phyloP scores from a whole-genome alignment of 2,888 invertebrate genomes.

The Polymixis lichenea region DNA sequence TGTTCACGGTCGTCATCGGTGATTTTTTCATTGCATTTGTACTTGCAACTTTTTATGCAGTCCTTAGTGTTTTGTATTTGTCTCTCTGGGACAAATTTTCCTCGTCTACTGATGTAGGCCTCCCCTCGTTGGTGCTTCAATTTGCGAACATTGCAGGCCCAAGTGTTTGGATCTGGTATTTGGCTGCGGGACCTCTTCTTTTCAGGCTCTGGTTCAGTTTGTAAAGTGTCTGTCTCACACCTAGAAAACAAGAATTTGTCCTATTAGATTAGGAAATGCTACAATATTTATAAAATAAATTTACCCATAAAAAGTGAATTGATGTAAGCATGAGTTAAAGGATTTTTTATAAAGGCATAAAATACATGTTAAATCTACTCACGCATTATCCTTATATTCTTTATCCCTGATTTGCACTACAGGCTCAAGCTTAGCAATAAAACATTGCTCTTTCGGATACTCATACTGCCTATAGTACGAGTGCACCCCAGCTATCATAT shows the following conservation, averaged over 20 bases:
- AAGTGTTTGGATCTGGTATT: slow-evolving; percentile 81
- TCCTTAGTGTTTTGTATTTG: slow-evolving; percentile 83
- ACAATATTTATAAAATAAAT: not conserved
- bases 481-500: slow-evolving; percentile 80
- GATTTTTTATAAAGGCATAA: not conserved
- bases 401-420: slow-evolving; percentile 71
- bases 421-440: slow-evolving; percentile 79
- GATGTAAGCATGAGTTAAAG: not conserved
- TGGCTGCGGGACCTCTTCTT: slow-evolving; percentile 75
- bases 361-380: slow-evolving; percentile 64
- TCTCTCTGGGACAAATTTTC: slow-evolving; percentile 84
- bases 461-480: slow-evolving; percentile 82
- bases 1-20: slow-evolving; percentile 82
- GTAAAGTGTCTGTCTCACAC: slow-evolving; percentile 41
- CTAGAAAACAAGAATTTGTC: slow-evolving; percentile 29
- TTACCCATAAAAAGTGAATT: too few species aligned
- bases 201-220: slow-evolving; percentile 44
- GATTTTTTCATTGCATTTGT: slow-evolving; percentile 84
- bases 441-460: slow-evolving; percentile 79
- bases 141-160: slow-evolving; percentile 86
- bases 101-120: slow-evolving; percentile 84
- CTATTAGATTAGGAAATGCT: not conserved
- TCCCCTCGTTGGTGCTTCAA: slow-evolving; percentile 86
- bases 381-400: slow-evolving; percentile 77
- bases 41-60: slow-evolving; percentile 83